phyloP scores from a whole-genome alignment of 1,140 invertebrate species.

The Drosophila eugracilis region DNA sequence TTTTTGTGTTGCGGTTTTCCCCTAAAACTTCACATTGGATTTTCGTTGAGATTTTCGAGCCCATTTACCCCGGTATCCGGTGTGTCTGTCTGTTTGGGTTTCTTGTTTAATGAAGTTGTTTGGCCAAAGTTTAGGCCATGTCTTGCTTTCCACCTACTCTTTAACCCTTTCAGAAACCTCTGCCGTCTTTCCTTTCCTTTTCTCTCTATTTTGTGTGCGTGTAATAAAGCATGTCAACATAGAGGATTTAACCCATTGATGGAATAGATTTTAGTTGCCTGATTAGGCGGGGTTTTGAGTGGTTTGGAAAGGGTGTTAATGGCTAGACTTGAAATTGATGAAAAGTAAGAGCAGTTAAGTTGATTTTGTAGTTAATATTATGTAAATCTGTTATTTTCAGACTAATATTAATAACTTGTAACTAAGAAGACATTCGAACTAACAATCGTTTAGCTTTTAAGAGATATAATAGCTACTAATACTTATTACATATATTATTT shows the following conservation, averaged over 20 bases:
- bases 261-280: slow-evolving; percentile 41
- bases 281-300: slow-evolving; percentile 23
- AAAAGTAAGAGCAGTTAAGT: neutral
- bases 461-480: too few relatives aligned
- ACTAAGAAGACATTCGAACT: too few relatives aligned
- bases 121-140: slow-evolving; percentile 40
- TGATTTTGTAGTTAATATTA: neutral
- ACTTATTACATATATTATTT: neutral
- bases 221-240: slow-evolving; percentile 32
- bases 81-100: slow-evolving; percentile 17
- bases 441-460: too few relatives aligned
- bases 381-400: neutral
- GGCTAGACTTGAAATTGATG: neutral
- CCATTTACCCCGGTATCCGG: neutral
- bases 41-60: slow-evolving; percentile 43
- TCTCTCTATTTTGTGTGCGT: slow-evolving; percentile 26
- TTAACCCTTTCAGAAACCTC: neutral
- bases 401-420: neutral
- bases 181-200: too few relatives aligned
- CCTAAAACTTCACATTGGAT: slow-evolving; percentile 42
- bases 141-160: neutral
- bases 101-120: slow-evolving; percentile 59
- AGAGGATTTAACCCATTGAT: slow-evolving; percentile 37
- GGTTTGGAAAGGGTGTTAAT: slow-evolving; percentile 9
- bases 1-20: slow-evolving; percentile 66